Evolutionary conservation across 2,797 vertebrate species (phyloP).

Genomic region (Brachymystax lenok): DNA sequence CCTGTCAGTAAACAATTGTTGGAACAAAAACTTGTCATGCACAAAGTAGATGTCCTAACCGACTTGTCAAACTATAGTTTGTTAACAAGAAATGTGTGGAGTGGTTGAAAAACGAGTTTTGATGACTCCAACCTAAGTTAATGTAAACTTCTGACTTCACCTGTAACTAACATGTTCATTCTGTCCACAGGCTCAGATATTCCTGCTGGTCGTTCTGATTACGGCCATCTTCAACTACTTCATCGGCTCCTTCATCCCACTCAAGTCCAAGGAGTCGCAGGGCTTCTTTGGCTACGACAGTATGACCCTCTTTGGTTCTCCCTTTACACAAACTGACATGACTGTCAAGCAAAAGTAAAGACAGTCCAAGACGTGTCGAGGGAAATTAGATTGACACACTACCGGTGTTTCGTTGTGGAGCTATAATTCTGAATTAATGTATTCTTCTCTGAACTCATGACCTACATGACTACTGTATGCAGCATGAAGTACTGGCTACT

Average conservation of each 20-base stretch:
- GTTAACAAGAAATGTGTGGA: no score
- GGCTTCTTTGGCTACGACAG: slow-evolving; percentile 93
- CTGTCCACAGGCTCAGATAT: slow-evolving; percentile 89
- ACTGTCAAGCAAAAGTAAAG: neutral
- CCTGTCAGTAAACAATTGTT: no score
- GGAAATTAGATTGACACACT: neutral
- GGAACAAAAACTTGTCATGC: no score
- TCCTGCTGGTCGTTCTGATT: slow-evolving; percentile 89
- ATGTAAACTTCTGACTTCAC: no score
- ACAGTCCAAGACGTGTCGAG: neutral
- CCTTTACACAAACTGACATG: neutral
- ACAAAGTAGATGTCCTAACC: no score
- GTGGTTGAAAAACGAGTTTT: no score
- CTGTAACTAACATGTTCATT: neutral
- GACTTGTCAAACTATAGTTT: no score
- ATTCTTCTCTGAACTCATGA: neutral
- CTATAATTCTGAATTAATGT: neutral
- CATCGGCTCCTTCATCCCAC: slow-evolving; percentile 89
- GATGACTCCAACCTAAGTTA: no score
- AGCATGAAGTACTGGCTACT: neutral
- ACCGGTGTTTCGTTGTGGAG: neutral
- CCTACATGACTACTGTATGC: neutral
- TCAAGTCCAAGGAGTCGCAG: slow-evolving; percentile 82
- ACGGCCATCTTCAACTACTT: slow-evolving; percentile 90
- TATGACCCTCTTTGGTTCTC: slow-evolving; percentile 53